These are phyloP conservation scores for Formica aserva DNA, from an alignment of 2,888 invertebrate species.

Conservation along the genomic window DNA sequence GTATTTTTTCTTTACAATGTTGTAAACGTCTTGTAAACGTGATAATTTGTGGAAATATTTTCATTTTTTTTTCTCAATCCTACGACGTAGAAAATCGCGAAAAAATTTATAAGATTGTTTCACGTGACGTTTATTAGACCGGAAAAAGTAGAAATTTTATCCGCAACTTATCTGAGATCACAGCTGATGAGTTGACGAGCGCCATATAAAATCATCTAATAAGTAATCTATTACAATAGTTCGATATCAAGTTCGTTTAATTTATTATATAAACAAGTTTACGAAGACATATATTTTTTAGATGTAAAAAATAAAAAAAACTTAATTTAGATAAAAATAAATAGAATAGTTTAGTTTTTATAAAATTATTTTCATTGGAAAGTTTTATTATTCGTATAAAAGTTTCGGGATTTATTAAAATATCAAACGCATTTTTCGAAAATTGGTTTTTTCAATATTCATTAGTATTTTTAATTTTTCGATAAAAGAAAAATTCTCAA, in stretches of 20 bases:
- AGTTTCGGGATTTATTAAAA: not conserved
- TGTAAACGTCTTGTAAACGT: not conserved
- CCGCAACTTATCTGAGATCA: not conserved
- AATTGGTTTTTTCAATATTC: not conserved
- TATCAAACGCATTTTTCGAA: not conserved
- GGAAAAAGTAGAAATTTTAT: constrained; percentile 15
- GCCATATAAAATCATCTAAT: not conserved
- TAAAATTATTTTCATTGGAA: not conserved
- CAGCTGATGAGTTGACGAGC: not conserved
- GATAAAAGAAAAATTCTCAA: not conserved
- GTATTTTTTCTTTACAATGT: not conserved
- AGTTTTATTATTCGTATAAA: not conserved
- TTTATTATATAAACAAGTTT: not conserved
- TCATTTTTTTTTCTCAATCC: not conserved
- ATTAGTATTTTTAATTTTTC: not conserved
- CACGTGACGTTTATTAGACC: constrained; percentile 3
- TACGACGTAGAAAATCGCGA: not conserved
- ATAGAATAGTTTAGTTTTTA: not conserved
- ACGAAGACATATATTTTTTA: not conserved
- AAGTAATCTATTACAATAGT: constrained; percentile 13
- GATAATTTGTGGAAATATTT: not conserved
- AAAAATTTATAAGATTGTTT: constrained; percentile 14
- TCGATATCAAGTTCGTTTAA: constrained; percentile 11
- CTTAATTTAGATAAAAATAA: not conserved
- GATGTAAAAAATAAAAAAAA: not conserved